Conservation (phyloP, 2,113 vertebrate species). For the Forbesichthys agassizii region DNA sequence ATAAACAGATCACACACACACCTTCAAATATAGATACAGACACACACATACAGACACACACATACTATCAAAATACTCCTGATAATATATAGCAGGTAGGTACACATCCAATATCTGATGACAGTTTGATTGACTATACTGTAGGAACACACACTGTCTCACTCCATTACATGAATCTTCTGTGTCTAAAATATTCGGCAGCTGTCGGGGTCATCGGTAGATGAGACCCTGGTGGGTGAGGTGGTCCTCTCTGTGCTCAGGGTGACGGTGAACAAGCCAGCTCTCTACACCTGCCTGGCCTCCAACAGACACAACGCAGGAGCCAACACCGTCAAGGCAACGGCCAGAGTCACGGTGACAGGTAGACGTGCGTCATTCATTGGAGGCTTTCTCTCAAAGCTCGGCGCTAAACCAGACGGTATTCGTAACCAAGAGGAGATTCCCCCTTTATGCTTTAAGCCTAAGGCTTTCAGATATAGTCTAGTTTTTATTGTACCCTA, state of each 20-base stretch:
- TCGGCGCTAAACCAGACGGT: no score
- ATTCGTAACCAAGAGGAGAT: no score
- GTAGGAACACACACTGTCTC: neutral
- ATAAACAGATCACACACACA: slow-evolving; percentile 55
- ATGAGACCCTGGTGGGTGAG: slow-evolving; percentile 85
- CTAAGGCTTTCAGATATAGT: no score
- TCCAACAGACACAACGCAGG: slow-evolving; percentile 92
- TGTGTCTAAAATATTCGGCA: slow-evolving; percentile 37
- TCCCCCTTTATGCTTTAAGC: no score
- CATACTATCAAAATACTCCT: neutral
- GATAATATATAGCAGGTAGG: neutral
- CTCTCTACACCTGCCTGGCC: slow-evolving; percentile 92
- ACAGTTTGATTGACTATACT: neutral
- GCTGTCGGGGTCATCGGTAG: slow-evolving; percentile 87
- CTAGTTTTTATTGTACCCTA: no score
- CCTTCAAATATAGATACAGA: slow-evolving; percentile 60
- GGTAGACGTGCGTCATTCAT: slow-evolving; percentile 68
- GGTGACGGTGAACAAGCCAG: slow-evolving; percentile 85
- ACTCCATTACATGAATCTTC: neutral
- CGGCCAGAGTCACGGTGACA: slow-evolving; percentile 86
- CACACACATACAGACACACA: slow-evolving; percentile 9
- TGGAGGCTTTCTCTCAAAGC: neutral
- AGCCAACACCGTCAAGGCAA: slow-evolving; percentile 88
- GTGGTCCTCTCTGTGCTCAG: slow-evolving; percentile 86
- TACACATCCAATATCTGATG: neutral